Conservation (phyloP, 2,888 invertebrate genomes). For the Acholoe squamosa region DNA sequence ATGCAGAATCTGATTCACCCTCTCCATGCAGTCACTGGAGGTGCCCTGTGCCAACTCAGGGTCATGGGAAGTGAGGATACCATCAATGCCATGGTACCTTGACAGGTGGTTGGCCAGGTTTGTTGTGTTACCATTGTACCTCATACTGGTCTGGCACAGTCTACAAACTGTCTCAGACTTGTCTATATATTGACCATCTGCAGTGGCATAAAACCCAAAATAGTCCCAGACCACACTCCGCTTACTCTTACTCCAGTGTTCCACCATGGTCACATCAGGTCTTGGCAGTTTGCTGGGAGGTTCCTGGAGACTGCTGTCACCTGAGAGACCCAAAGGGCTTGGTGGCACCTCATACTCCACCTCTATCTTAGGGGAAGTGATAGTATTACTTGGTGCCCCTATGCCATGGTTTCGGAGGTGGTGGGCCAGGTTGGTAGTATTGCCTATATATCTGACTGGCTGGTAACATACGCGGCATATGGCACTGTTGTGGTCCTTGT, state of each 20-base stretch:
- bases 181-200: constrained; percentile 36
- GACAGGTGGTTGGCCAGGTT: constrained; percentile 46
- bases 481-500: neutral
- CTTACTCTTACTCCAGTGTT: constrained; percentile 43
- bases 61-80: constrained; percentile 39
- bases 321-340: neutral
- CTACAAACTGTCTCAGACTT: constrained; percentile 42
- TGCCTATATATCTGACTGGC: neutral
- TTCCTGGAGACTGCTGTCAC: neutral
- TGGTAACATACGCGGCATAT: constrained; percentile 38
- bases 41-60: neutral
- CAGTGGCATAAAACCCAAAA: constrained; percentile 47
- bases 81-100: constrained; percentile 44
- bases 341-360: neutral
- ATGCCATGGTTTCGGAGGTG: constrained; percentile 34
- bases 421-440: constrained; percentile 46
- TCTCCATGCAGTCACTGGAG: constrained; percentile 20
- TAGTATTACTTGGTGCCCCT: neutral
- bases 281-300: constrained; percentile 10
- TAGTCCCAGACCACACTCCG: constrained; percentile 55
- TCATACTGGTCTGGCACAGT: constrained; percentile 32
- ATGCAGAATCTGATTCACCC: constrained; percentile 47
- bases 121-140: constrained; percentile 50
- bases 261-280: neutral
- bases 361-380: neutral